A percentile compares a stretch with the other conserved stretches of the same genome.
Evolutionary conservation across 2,797 vertebrate genomes (phyloP).

Genomic region (Myotis myotis): DNA sequence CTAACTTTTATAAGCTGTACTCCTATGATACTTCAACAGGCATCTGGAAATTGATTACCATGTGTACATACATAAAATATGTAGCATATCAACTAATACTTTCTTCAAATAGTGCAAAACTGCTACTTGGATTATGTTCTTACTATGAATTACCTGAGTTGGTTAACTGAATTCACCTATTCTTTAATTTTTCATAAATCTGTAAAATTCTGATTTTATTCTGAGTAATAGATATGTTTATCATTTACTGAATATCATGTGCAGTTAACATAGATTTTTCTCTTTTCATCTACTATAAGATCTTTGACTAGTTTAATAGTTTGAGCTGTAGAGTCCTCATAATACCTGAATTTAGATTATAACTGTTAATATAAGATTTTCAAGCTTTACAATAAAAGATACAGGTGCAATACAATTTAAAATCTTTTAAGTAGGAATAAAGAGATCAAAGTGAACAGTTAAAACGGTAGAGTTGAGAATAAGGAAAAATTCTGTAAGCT

Average conservation of each 20-base stretch:
- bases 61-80: background rate
- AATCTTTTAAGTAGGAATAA: conserved; percentile 4
- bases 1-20: background rate
- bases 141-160: background rate
- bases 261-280: background rate
- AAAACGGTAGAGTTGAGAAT: background rate
- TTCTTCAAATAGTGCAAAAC: background rate
- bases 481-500: background rate
- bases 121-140: background rate
- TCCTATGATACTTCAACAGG: background rate
- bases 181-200: background rate
- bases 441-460: background rate
- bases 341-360: background rate
- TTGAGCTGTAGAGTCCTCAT: background rate
- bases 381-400: background rate
- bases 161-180: background rate
- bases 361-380: background rate
- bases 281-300: background rate
- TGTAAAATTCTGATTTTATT: background rate
- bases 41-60: background rate
- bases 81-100: background rate
- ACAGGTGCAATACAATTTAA: background rate
- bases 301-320: background rate
- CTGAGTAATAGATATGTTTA: background rate
- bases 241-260: background rate